These are phyloP conservation scores for Bombus affinis DNA, from an alignment of 1,140 invertebrate genomes.

Conservation along the genomic window DNA sequence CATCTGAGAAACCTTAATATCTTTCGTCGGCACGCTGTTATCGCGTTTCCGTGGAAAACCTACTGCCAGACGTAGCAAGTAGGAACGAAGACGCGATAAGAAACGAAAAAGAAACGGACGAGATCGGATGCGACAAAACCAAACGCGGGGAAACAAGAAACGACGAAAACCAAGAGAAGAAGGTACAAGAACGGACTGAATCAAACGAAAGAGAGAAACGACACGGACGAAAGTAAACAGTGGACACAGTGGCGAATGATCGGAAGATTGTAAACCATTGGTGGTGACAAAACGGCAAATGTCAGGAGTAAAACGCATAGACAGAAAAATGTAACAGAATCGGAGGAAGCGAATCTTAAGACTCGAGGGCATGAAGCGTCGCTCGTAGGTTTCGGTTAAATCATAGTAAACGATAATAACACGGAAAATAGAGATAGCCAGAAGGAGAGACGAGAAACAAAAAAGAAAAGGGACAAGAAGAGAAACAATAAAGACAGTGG, in stretches of 20 bases:
- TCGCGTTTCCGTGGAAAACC: background rate
- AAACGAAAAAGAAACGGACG: background rate
- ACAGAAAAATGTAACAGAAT: background rate
- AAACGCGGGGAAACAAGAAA: background rate
- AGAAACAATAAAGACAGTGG: background rate
- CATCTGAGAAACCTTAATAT: background rate
- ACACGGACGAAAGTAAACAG: too few species aligned
- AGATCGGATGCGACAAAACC: background rate
- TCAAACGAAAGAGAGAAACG: background rate
- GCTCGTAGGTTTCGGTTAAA: background rate
- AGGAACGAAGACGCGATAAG: background rate
- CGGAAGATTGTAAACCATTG: background rate
- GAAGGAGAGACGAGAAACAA: background rate
- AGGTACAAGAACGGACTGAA: background rate
- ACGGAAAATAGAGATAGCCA: background rate
- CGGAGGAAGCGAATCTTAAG: background rate
- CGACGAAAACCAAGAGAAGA: too few species aligned
- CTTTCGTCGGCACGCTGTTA: background rate
- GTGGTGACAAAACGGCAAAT: background rate
- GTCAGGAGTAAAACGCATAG: background rate
- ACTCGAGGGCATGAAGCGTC: background rate
- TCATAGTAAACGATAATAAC: background rate
- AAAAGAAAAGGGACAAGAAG: background rate
- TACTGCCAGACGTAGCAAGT: background rate
- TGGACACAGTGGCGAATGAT: background rate